Conservation (phyloP, 2,797 vertebrate species). For the Enoplosus armatus region DNA sequence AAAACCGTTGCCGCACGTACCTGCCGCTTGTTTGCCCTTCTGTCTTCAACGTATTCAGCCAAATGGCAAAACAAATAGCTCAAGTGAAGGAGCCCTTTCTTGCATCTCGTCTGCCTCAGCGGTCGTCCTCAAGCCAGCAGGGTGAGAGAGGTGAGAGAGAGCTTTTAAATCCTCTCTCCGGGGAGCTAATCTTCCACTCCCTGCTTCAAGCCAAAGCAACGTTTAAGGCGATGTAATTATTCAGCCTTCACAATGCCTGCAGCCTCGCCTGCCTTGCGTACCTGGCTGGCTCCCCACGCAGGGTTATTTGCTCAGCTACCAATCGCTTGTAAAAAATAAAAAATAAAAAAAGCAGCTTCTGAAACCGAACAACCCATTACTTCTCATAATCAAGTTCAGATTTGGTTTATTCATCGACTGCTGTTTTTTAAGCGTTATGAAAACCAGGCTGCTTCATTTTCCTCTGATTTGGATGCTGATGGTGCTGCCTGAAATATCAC, state of each 20-base stretch:
- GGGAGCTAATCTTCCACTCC: conserved; percentile 69
- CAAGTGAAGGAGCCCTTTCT: conserved; percentile 50
- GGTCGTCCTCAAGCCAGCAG: conserved; percentile 51
- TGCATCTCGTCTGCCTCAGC: conserved; percentile 45
- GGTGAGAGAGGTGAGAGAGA: conserved; percentile 58
- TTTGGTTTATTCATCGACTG: conserved; percentile 48
- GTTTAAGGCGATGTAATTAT: conserved; percentile 72
- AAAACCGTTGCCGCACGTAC: conserved; percentile 35
- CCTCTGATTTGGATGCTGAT: conserved; percentile 52
- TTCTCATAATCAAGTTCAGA: conserved; percentile 67
- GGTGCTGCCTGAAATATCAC: conserved; percentile 33
- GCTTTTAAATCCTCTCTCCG: conserved; percentile 55
- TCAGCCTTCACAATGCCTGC: conserved; percentile 71
- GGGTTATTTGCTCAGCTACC: conserved; percentile 63
- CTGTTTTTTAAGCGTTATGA: conserved; percentile 15
- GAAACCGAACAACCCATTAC: conserved; percentile 60
- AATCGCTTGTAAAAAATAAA: conserved; percentile 71
- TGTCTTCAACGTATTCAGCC: conserved; percentile 36
- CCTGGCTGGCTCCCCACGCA: conserved; percentile 52
- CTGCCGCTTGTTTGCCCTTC: conserved; percentile 38
- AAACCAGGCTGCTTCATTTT: conserved; percentile 51
- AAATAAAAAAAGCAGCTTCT: conserved; percentile 45
- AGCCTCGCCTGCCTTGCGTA: conserved; percentile 51
- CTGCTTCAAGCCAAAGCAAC: conserved; percentile 65
- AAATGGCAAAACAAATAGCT: conserved; percentile 6